Evolutionary conservation across 1,140 invertebrate genomes (phyloP).

Genomic region (Planococcus citri): DNA sequence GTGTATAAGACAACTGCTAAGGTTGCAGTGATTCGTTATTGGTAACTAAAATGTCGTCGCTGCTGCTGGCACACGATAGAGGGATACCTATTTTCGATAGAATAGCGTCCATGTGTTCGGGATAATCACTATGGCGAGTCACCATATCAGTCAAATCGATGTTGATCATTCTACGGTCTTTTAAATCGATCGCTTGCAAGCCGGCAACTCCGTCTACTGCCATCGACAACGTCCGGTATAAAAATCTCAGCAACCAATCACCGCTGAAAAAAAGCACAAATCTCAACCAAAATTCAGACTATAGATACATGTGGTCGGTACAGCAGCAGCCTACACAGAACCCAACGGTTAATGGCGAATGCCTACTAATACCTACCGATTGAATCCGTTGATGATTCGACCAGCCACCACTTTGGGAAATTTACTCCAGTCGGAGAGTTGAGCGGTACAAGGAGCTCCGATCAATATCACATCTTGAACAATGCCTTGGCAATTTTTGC

Average conservation of each 20-base stretch:
- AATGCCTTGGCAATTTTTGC: conserved; percentile 46
- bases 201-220: conserved; percentile 47
- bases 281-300: too few species aligned
- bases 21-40: too few species aligned
- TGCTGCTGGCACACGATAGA: too few species aligned
- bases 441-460: conserved; percentile 50
- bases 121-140: conserved; percentile 47
- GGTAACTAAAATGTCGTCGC: too few species aligned
- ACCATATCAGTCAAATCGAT: conserved; percentile 47
- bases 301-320: too few species aligned
- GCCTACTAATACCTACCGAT: conserved; percentile 34
- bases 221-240: conserved; percentile 49
- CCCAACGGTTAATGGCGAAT: background rate
- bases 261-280: conserved; percentile 31
- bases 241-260: conserved; percentile 55
- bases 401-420: conserved; percentile 47
- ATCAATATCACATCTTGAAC: conserved; percentile 57
- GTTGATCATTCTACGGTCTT: conserved; percentile 44
- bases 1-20: too few species aligned
- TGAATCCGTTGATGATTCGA: conserved; percentile 54
- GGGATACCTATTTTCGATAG: conserved; percentile 33
- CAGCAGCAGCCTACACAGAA: too few species aligned
- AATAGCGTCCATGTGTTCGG: conserved; percentile 46
- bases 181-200: conserved; percentile 42
- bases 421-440: conserved; percentile 41